Percentiles rank a stretch among this genome's conserved stretches.
These are phyloP conservation scores for Heteronetta atricapilla DNA, from an alignment of 2,113 vertebrate species.

Conservation along the genomic window DNA sequence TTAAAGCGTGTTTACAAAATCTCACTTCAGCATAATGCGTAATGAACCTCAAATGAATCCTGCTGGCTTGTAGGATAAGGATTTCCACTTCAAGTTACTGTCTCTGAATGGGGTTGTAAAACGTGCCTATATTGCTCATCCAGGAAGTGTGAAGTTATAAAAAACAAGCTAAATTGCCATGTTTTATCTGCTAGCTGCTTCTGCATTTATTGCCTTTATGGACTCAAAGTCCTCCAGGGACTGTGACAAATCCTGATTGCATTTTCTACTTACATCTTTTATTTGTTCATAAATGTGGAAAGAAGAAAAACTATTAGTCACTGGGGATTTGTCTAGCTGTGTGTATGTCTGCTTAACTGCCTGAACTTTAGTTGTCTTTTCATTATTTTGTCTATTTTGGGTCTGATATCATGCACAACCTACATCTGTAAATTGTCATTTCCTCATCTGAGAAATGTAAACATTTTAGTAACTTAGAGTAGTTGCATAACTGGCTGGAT, in stretches of 20 bases:
- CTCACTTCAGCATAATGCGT: neutral
- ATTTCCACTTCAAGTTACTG: constrained; percentile 20
- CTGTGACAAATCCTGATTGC: constrained; percentile 22
- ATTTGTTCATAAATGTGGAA: neutral
- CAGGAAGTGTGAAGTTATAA: constrained; percentile 55
- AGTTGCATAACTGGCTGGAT: neutral
- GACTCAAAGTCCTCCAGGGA: constrained; percentile 22
- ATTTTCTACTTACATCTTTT: constrained; percentile 17
- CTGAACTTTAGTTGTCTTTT: neutral
- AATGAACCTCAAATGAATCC: constrained; percentile 22
- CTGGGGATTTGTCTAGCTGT: neutral
- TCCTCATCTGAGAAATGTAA: neutral
- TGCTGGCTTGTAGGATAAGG: neutral
- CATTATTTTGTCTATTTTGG: neutral
- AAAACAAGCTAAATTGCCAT: constrained; percentile 26
- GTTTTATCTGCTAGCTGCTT: constrained; percentile 39
- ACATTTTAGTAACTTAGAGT: neutral
- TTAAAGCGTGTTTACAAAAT: constrained; percentile 3
- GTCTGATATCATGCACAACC: neutral
- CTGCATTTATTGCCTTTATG: constrained; percentile 34
- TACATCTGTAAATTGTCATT: neutral
- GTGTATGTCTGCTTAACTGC: neutral
- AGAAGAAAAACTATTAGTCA: neutral
- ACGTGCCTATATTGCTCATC: constrained; percentile 6
- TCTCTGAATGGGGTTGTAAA: constrained; percentile 37